These are phyloP conservation scores for Drosophila ohnishii DNA, from an alignment of 1,140 invertebrate genomes.

Conservation along the genomic window DNA sequence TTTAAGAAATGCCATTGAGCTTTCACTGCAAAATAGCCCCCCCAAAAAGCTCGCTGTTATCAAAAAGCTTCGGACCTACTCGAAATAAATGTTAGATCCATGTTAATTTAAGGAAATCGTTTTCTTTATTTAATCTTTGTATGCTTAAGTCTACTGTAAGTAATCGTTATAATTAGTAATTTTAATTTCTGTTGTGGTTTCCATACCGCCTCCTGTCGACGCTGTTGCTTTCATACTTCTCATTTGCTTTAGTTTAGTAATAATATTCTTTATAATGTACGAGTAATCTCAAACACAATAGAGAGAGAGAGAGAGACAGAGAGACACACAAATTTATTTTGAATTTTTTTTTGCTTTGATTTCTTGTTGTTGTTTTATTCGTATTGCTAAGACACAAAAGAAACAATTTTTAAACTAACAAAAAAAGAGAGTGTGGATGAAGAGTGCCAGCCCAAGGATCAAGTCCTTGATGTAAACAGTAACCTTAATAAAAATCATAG, in stretches of 20 bases:
- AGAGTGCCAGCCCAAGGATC: conserved; percentile 12
- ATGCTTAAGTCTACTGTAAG: conserved; percentile 69
- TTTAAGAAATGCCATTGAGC: too few species aligned
- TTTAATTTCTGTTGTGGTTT: conserved; percentile 50
- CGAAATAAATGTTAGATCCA: conserved; percentile 12
- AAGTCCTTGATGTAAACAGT: background rate
- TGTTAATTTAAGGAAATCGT: conserved; percentile 75
- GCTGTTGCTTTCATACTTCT: conserved; percentile 14
- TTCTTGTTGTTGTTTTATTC: conserved; percentile 3
- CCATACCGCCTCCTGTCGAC: conserved; percentile 7
- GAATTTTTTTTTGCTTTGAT: background rate
- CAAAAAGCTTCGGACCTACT: background rate
- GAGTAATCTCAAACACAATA: conserved; percentile 62
- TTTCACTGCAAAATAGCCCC: background rate
- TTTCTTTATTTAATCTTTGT: conserved; percentile 72
- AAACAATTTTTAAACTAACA: conserved; percentile 1
- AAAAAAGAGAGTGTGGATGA: background rate
- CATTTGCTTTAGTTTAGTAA: conserved; percentile 31
- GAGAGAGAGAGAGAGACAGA: conserved; percentile 43
- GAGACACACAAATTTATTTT: conserved; percentile 41
- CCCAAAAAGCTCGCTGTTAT: conserved; percentile 6
- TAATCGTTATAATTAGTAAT: conserved; percentile 75
- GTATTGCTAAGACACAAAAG: conserved; percentile 26
- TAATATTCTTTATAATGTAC: conserved; percentile 54
- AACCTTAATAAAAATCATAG: background rate